Conservation (phyloP, 2,888 invertebrate species). For the Tridacna crocea region DNA sequence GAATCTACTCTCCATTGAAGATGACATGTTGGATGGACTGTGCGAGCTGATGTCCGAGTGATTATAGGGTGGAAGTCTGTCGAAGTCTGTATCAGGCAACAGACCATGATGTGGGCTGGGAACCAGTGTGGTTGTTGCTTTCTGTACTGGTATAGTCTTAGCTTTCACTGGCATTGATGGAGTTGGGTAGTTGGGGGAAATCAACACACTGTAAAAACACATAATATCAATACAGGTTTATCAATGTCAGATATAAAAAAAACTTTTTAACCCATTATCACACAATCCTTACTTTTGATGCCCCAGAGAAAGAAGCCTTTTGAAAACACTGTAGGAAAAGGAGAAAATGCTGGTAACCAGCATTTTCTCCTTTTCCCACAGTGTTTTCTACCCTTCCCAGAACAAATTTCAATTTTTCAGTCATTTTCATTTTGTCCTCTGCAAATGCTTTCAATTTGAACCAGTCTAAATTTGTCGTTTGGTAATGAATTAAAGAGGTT, state of each 20-base stretch:
- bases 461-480: no score
- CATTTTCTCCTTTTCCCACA: background rate
- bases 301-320: no score
- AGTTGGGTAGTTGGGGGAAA: conserved; percentile 19
- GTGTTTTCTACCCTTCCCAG: no score
- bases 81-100: conserved; percentile 64
- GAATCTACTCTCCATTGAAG: conserved; percentile 66
- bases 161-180: conserved; percentile 52
- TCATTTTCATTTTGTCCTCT: no score
- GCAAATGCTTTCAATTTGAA: no score
- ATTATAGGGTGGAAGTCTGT: conserved; percentile 54
- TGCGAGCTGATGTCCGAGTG: conserved; percentile 60
- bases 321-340: no score
- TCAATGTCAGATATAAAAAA: no score
- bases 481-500: no score
- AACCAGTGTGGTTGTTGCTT: conserved; percentile 45
- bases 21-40: conserved; percentile 72
- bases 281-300: no score
- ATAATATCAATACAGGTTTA: background rate
- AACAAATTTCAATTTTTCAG: no score
- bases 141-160: conserved; percentile 39
- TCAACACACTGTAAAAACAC: conserved; percentile 6
- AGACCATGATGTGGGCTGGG: conserved; percentile 63
- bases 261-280: no score
- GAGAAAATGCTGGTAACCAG: background rate